phyloP scores from a whole-genome alignment of 2,797 vertebrate genomes.

The Serranus cabrilla region DNA sequence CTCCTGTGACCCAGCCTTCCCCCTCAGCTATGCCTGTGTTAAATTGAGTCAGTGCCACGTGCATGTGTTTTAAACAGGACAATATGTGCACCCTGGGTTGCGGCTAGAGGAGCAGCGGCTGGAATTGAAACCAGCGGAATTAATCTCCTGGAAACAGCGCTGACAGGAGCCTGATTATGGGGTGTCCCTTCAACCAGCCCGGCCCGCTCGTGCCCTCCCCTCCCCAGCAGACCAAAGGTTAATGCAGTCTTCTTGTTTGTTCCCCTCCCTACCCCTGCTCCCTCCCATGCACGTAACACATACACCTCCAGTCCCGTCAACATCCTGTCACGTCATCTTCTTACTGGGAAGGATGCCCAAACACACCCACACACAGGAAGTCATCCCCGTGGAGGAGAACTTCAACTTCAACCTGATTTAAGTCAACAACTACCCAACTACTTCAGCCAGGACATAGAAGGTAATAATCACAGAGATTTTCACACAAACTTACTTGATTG shows the following conservation, averaged over 20 bases:
- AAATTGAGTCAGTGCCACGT: constrained; percentile 81
- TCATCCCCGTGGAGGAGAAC: constrained; percentile 87
- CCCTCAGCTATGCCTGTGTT: constrained; percentile 75
- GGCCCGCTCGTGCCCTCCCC: constrained; percentile 78
- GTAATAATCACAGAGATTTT: constrained; percentile 60
- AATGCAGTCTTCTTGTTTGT: constrained; percentile 87
- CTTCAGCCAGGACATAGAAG: constrained; percentile 86
- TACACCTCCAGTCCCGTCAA: constrained; percentile 87
- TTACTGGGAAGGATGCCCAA: constrained; percentile 91
- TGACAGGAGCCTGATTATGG: constrained; percentile 88
- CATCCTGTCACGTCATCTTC: constrained; percentile 89
- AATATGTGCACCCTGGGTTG: constrained; percentile 75
- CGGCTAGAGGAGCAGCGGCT: constrained; percentile 67
- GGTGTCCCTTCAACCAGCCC: constrained; percentile 83
- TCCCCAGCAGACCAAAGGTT: constrained; percentile 86
- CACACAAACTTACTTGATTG: not conserved
- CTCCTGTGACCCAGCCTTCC: constrained; percentile 66
- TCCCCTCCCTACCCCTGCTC: constrained; percentile 68
- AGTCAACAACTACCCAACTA: constrained; percentile 89
- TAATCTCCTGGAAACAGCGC: constrained; percentile 85
- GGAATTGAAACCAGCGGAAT: constrained; percentile 87
- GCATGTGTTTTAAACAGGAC: constrained; percentile 83
- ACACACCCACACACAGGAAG: constrained; percentile 88
- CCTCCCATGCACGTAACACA: constrained; percentile 56
- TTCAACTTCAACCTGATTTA: constrained; percentile 91